Base-by-base conservation (phyloP, 2,113 vertebrate species). In the Xerus inauris region DNA sequence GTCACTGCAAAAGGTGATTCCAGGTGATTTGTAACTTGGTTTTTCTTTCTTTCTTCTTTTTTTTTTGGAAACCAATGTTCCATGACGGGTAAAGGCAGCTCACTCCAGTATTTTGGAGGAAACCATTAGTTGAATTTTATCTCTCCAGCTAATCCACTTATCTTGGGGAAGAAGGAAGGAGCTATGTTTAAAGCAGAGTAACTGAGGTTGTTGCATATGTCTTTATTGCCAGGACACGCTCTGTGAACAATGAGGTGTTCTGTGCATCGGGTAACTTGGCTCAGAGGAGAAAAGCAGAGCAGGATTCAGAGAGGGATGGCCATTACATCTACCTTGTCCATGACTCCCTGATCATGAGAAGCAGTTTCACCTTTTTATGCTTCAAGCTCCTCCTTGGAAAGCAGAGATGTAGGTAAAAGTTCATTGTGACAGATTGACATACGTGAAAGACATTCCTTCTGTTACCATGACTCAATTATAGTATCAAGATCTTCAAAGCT, bases 61-160 rank as follows among this genome's bases (percentile, higher is more conserved):
- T 32, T 81, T 73, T 95, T 32, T 76, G 77, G 86, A 97, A 97
- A 96, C 95, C 86, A 57, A 40, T 98, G 96, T 96, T 91, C 87
- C n/a, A 42, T 1, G 11, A 87, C 91, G 97, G 92, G 92, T 42
- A 94, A 94, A 90, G 84, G 87, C 90, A 97, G 87, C 91, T 95
- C 94, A 91, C 97, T 95, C 79, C 51, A 89, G 82, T 93, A 79
- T 97, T 98, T 96, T 88, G 89, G 96, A 98, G 94, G 94, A 98
- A 97, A 96, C 72, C 10, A 86, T 77, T 71, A 90, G 87, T 62
- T 94, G 93, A 97, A 96, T 97, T 80, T 93, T 98, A 75, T 97
- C 88, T 97, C 89, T 90, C 86, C 6, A 0, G 47, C 85, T 97
- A 96, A 97, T 97, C 76, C 16, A 10, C 94, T 98, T 95, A 91